Evolutionary conservation across 2,113 vertebrate species (phyloP), one percentile per base, ranked within the genome.

Genomic region (Drymodes brunneopygia): DNA sequence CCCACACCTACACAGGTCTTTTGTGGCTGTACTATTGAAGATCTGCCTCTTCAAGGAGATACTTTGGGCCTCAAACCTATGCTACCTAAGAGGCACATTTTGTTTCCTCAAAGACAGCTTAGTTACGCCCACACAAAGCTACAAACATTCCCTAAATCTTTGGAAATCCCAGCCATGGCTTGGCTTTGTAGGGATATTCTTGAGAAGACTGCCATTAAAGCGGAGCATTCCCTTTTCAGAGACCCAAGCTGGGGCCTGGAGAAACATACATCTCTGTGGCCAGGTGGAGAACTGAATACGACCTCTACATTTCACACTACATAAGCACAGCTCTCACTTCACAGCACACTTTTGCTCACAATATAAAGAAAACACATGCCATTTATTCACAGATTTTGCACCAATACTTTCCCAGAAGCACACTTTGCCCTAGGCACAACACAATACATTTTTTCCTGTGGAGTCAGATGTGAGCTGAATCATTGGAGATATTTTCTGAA

Each of bases 1-100:
- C 89, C 88, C 94, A 97, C 96, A 88, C 90, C 94, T 86, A 95
- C 91, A 79, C 83, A 87, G 40, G 51, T 7, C 62, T 70, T 83
- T 81, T 78, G 75, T 57, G 89, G 86, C 77, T 9, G 2, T 3
- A 48, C 36, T 94, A n/a, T 54, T 77, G 78, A 87, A 89, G 74
- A 50, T 54, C 74, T 94, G 45, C 19, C 62, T 91, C 71, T 85
- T 79, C 72, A 88, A 88, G 93, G 84, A 91, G 90, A 78, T 42
- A 74, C 42, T 57, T 62, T 35, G 23, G 35, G 58, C 67, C 64
- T 27, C 51, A 93, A 93, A 95, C 72, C 56, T 31, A 27, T 15
- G 56, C 92, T 83, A 80, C 88, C 92, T 78, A 82, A 93, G 83
- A 92, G 91, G 92, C 75, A 82, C 48, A 62, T 69, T 86, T 56